These are phyloP conservation scores for Emydoidea blandingii DNA, from an alignment of 2,797 vertebrate species.

Conservation along the genomic window DNA sequence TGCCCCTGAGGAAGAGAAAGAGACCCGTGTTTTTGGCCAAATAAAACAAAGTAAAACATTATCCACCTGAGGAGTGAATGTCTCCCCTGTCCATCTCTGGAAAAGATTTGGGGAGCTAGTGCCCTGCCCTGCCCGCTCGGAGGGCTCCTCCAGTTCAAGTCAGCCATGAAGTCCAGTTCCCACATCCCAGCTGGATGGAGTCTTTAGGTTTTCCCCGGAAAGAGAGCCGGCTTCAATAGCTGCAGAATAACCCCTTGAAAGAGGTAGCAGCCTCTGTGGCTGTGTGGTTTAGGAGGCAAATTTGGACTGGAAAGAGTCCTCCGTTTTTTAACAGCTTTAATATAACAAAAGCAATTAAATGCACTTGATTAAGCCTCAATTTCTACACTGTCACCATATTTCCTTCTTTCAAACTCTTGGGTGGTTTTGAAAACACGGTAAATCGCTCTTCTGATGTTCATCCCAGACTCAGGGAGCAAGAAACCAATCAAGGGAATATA, in stretches of 20 bases:
- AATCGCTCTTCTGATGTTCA: background rate
- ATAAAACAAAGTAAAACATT: background rate
- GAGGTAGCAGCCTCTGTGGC: background rate
- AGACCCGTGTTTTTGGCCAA: background rate
- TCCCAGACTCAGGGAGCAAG: background rate
- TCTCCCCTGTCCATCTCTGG: background rate
- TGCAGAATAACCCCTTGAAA: background rate
- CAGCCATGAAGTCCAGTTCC: background rate
- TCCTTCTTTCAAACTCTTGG: background rate
- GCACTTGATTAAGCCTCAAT: background rate
- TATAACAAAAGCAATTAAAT: background rate
- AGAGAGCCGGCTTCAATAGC: background rate
- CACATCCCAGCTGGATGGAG: background rate
- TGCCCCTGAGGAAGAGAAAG: background rate
- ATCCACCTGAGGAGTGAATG: background rate
- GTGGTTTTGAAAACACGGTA: slow-evolving; percentile 22
- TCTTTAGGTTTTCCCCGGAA: background rate
- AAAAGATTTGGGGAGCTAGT: background rate
- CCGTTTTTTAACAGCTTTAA: background rate
- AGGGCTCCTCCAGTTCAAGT: accelerated
- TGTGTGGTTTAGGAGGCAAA: background rate
- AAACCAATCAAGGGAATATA: background rate
- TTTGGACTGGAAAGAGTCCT: background rate
- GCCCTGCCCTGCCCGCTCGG: background rate
- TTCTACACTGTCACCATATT: background rate